Percentiles rank a stretch among this genome's conserved stretches.
Conservation (phyloP, 2,797 vertebrate species). For the Myotis planiceps region DNA sequence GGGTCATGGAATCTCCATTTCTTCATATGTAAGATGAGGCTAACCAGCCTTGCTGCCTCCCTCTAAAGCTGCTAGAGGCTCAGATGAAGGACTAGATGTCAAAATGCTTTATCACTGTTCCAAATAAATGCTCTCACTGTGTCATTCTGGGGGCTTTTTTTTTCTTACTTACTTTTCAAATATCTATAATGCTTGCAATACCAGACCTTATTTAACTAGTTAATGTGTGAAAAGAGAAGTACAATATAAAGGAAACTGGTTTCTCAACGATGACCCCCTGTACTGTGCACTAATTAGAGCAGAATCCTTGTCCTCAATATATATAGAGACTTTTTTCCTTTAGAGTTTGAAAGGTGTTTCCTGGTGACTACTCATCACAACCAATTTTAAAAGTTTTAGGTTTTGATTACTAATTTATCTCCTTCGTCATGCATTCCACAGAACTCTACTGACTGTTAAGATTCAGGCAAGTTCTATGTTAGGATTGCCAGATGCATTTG, state of each 20-base stretch:
- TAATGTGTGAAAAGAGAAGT: background rate
- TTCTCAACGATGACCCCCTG: background rate
- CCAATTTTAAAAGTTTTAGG: background rate
- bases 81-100: background rate
- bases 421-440: conserved; percentile 19
- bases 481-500: background rate
- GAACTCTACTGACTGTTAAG: background rate
- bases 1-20: conserved; percentile 53
- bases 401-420: conserved; percentile 38
- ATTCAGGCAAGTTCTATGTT: background rate
- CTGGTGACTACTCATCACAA: background rate
- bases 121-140: background rate
- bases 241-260: background rate
- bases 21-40: conserved; percentile 39
- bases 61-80: background rate
- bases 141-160: background rate
- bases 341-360: background rate
- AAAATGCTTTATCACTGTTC: background rate
- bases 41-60: background rate
- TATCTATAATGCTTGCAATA: background rate
- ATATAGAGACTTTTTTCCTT: background rate
- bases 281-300: background rate
- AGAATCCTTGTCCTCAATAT: background rate
- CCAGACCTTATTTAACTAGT: background rate
- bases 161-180: background rate